Percentiles rank a stretch among this genome's conserved stretches.
Conservation (phyloP, 2,888 invertebrate genomes). For the Sarcophaga caerulescens region DNA sequence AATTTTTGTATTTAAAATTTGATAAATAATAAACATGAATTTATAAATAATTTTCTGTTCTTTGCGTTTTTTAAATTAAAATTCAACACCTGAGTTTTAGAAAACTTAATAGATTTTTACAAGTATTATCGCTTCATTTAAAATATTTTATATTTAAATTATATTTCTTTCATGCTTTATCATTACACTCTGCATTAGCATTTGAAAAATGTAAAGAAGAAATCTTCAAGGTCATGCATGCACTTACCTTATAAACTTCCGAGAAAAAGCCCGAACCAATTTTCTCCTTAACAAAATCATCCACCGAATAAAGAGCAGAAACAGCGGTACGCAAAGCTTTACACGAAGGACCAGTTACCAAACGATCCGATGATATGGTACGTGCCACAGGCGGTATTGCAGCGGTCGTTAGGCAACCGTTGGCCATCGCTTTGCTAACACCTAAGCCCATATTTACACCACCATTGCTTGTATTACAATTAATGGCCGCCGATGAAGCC, state of each 20-base stretch:
- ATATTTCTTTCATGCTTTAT: no score
- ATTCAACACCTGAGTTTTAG: not conserved
- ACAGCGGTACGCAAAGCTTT: slow-evolving; percentile 95
- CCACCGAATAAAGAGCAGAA: slow-evolving; percentile 93
- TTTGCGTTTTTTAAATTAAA: not conserved
- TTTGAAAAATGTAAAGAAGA: not conserved
- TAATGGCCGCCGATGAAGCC: slow-evolving; percentile 39
- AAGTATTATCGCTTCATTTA: no score
- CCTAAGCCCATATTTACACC: not conserved
- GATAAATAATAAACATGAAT: no score
- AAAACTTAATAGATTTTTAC: no score
- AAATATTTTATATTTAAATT: no score
- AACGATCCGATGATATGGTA: slow-evolving; percentile 82
- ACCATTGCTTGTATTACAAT: slow-evolving; percentile 35
- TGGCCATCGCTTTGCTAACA: slow-evolving; percentile 40
- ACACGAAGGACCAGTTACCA: slow-evolving; percentile 90
- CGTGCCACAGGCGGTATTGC: slow-evolving; percentile 75
- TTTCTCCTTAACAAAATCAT: slow-evolving; percentile 96
- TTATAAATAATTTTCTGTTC: no score
- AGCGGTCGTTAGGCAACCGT: slow-evolving; percentile 54
- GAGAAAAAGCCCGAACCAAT: slow-evolving; percentile 98
- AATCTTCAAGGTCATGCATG: not conserved
- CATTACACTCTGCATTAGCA: not conserved
- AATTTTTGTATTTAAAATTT: no score
- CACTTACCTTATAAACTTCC: slow-evolving; percentile 96